A percentile compares a stretch with the other conserved stretches of the same genome.
Conservation (phyloP, 2,888 invertebrate genomes). For the Chrysolina americana region DNA sequence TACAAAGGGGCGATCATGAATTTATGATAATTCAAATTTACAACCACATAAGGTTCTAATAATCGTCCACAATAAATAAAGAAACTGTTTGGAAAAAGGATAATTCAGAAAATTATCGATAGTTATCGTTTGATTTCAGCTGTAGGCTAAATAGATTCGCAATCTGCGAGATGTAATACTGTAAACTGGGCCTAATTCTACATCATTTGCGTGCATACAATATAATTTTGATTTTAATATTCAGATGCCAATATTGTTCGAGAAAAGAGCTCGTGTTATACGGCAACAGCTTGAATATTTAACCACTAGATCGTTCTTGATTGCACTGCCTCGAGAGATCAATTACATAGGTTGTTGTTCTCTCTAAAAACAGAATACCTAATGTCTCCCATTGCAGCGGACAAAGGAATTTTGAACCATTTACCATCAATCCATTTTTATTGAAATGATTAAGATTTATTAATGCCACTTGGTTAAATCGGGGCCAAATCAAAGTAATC, state of each 20-base stretch:
- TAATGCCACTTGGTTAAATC: constrained; percentile 50
- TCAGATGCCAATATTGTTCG: constrained; percentile 68
- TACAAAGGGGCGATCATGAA: constrained; percentile 46
- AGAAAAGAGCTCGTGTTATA: constrained; percentile 63
- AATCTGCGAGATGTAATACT: constrained; percentile 57
- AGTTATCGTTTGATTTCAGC: constrained; percentile 60
- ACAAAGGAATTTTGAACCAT: constrained; percentile 63
- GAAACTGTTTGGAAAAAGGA: constrained; percentile 52
- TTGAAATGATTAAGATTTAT: constrained; percentile 52
- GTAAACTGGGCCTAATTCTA: constrained; percentile 57
- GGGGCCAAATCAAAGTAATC: constrained; percentile 47
- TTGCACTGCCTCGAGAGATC: constrained; percentile 69
- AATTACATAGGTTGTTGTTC: constrained; percentile 70
- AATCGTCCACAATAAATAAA: constrained; percentile 52
- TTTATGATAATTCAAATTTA: constrained; percentile 45
- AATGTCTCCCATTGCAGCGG: constrained; percentile 60
- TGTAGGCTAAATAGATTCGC: constrained; percentile 56
- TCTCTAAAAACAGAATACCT: constrained; percentile 68
- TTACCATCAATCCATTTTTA: constrained; percentile 45
- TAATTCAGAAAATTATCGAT: constrained; percentile 62
- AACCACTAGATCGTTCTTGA: constrained; percentile 68
- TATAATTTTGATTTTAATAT: constrained; percentile 68
- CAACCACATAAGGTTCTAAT: constrained; percentile 52
- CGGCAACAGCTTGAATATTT: constrained; percentile 67
- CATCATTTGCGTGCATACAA: constrained; percentile 62